A percentile compares a stretch with the other conserved stretches of the same genome.
phyloP scores from a whole-genome alignment of 1,140 invertebrate genomes.

The Wiebesia pumilae region DNA sequence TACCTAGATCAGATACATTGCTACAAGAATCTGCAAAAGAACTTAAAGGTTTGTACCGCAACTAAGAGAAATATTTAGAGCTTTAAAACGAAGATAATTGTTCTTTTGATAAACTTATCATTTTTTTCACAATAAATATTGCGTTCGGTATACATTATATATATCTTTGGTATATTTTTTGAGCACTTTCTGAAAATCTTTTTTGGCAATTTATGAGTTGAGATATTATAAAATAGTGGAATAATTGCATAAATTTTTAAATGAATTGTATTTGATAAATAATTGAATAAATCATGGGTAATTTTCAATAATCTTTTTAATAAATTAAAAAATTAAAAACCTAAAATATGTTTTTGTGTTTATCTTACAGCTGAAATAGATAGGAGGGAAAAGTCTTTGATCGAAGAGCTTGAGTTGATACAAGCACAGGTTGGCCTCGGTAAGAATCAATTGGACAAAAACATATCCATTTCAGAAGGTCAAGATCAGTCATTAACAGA shows the following conservation, averaged over 20 bases:
- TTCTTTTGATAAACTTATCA: no score
- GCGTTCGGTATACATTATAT: no score
- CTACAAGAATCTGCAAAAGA: conserved; percentile 77
- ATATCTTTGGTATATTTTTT: no score
- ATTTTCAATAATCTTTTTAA: not conserved
- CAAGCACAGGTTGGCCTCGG: conserved; percentile 65
- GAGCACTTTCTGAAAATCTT: no score
- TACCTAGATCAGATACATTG: conserved; percentile 76
- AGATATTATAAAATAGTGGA: no score
- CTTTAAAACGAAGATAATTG: not conserved
- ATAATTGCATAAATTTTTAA: no score
- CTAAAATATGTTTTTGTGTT: not conserved
- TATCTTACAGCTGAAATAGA: conserved; percentile 72
- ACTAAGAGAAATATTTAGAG: not conserved
- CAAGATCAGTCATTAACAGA: conserved; percentile 59
- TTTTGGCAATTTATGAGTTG: no score
- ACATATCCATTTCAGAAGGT: conserved; percentile 50
- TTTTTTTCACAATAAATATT: no score
- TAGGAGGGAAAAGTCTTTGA: conserved; percentile 72
- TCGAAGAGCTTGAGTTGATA: conserved; percentile 72
- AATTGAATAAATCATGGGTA: not conserved
- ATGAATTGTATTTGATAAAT: no score
- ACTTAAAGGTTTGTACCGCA: conserved; percentile 76
- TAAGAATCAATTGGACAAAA: conserved; percentile 65
- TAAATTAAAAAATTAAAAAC: not conserved